phyloP scores from a whole-genome alignment of 2,888 invertebrate genomes.

The Sminthurides aquaticus region DNA sequence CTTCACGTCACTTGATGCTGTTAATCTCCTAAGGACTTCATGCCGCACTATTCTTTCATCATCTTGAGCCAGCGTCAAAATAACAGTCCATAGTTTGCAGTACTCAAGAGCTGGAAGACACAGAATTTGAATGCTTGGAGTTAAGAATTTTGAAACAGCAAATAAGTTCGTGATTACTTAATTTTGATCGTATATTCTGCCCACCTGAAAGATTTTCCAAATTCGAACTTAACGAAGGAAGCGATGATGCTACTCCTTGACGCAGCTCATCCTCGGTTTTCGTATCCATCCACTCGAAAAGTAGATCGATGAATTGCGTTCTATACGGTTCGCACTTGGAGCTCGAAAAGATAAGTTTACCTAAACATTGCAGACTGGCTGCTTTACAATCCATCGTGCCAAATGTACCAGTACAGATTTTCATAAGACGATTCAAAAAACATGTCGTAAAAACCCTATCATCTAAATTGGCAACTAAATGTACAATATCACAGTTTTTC shows the following conservation, averaged over 20 bases:
- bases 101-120: conserved; percentile 22
- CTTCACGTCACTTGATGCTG: not conserved
- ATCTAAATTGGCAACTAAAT: not conserved
- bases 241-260: conserved; percentile 27
- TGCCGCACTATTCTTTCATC: conserved; percentile 31
- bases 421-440: not conserved
- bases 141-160: not conserved
- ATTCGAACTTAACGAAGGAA: conserved; percentile 24
- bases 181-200: not conserved
- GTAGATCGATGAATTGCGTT: conserved; percentile 1
- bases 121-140: not conserved
- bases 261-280: conserved; percentile 34
- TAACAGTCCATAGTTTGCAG: conserved; percentile 31
- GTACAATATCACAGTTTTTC: not conserved
- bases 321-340: not conserved
- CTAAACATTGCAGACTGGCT: conserved; percentile 20
- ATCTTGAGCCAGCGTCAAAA: conserved; percentile 35
- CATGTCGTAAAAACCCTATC: not conserved
- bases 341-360: conserved; percentile 21
- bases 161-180: not conserved
- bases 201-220: conserved; percentile 14
- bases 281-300: conserved; percentile 29
- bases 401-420: conserved; percentile 20
- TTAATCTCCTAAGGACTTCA: conserved; percentile 25
- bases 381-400: conserved; percentile 29